Percentiles rank a stretch among this genome's conserved stretches.
phyloP scores from a whole-genome alignment of 2,888 invertebrate species.

The Plebejus argus region DNA sequence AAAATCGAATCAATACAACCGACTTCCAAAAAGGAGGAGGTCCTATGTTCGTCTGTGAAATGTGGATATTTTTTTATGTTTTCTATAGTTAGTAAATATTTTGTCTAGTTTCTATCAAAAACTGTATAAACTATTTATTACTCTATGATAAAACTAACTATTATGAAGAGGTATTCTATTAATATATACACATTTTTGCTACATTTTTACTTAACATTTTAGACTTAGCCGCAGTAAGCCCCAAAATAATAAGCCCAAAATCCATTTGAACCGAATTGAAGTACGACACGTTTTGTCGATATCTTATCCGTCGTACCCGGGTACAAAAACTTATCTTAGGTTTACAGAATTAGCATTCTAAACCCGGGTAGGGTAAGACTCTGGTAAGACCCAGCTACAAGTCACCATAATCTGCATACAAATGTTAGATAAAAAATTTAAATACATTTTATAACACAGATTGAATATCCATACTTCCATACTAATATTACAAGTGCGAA shows the following conservation, averaged over 20 bases:
- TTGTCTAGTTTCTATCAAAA: too few relatives aligned
- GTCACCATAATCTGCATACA: neutral
- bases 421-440: neutral
- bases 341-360: slow-evolving; percentile 6
- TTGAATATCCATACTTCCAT: too few relatives aligned
- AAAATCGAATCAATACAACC: too few relatives aligned
- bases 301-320: neutral
- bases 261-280: neutral
- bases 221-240: neutral
- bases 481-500: too few relatives aligned
- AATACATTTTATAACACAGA: neutral
- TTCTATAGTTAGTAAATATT: too few relatives aligned
- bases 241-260: neutral
- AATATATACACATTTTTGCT: neutral
- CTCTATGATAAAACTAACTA: too few relatives aligned
- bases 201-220: neutral
- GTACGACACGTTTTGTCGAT: neutral
- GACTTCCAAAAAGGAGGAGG: too few relatives aligned
- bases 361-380: neutral
- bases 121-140: too few relatives aligned
- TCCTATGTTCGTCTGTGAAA: too few relatives aligned
- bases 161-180: neutral
- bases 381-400: neutral
- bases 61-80: too few relatives aligned
- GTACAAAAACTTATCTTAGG: slow-evolving; percentile 7